A percentile compares a stretch with the other conserved stretches of the same genome.
Evolutionary conservation across 2,113 vertebrate species (phyloP).

Genomic region (Gadus chalcogrammus): DNA sequence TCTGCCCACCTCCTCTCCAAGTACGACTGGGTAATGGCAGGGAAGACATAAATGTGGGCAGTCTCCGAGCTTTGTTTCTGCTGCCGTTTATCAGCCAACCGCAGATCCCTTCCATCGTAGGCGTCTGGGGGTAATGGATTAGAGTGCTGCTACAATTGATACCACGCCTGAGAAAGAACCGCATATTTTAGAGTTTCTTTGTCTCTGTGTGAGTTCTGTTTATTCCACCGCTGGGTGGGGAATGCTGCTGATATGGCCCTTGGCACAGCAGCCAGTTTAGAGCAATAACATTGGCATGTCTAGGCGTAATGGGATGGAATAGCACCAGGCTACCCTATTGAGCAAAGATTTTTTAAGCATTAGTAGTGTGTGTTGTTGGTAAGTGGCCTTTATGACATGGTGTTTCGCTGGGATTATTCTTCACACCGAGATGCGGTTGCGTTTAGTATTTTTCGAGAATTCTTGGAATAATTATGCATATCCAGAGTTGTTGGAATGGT

Average conservation of each 20-base stretch:
- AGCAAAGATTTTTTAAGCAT: slow-evolving; percentile 24
- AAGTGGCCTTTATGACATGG: slow-evolving; percentile 3
- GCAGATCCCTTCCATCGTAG: slow-evolving; percentile 67
- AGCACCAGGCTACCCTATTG: slow-evolving; percentile 30
- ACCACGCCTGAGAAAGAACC: slow-evolving; percentile 56
- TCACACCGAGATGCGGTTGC: slow-evolving; percentile 12
- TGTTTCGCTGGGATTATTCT: slow-evolving; percentile 2
- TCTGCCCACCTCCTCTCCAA: slow-evolving; percentile 35
- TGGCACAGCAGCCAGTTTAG: slow-evolving; percentile 49
- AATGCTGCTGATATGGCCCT: slow-evolving; percentile 51
- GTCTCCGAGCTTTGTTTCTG: slow-evolving; percentile 62
- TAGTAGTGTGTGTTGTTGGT: slow-evolving; percentile 23
- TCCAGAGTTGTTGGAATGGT: too few relatives aligned
- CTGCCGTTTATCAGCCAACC: slow-evolving; percentile 68
- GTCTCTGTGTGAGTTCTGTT: slow-evolving; percentile 54
- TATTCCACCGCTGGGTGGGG: slow-evolving; percentile 38
- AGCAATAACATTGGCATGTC: slow-evolving; percentile 45
- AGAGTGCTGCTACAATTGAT: slow-evolving; percentile 61
- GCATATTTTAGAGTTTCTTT: slow-evolving; percentile 61
- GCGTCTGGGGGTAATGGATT: slow-evolving; percentile 70
- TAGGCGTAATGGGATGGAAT: slow-evolving; percentile 24
- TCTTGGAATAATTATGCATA: too few relatives aligned
- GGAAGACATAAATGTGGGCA: slow-evolving; percentile 61
- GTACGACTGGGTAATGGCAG: slow-evolving; percentile 35
- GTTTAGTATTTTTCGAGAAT: not conserved